Evolutionary conservation across 2,888 invertebrate species (phyloP).

Genomic region (Galerucella pusilla): DNA sequence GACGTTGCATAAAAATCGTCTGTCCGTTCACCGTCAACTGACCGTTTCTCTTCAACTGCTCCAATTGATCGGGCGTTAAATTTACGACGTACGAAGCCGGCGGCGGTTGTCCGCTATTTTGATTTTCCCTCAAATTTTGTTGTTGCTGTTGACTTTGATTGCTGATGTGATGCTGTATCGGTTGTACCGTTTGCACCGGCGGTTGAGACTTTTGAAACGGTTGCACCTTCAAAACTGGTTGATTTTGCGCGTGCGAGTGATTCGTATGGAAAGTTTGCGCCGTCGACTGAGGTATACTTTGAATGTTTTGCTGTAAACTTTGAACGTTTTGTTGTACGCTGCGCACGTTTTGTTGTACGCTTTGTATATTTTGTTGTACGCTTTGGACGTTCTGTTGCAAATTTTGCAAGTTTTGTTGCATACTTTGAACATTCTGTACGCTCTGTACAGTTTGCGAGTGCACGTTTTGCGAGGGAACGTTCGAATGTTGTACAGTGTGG

Average conservation of each 20-base stretch:
- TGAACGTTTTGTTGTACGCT: conserved; percentile 47
- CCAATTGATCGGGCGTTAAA: conserved; percentile 64
- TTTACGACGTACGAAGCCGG: conserved; percentile 65
- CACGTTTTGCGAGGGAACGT: conserved; percentile 50
- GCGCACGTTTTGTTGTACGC: conserved; percentile 42
- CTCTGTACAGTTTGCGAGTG: conserved; percentile 47
- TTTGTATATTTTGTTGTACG: conserved; percentile 38
- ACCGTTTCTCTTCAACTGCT: conserved; percentile 63
- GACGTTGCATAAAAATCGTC: conserved; percentile 64
- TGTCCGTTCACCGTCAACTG: conserved; percentile 65
- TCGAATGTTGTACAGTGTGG: conserved; percentile 53
- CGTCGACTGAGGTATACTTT: conserved; percentile 44
- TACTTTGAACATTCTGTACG: conserved; percentile 42
- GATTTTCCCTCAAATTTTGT: conserved; percentile 37
- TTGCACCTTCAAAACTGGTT: conserved; percentile 59
- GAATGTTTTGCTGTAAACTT: conserved; percentile 45
- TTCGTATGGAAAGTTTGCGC: conserved; percentile 46
- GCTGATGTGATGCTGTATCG: conserved; percentile 53
- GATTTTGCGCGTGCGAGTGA: conserved; percentile 52
- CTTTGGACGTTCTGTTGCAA: conserved; percentile 39
- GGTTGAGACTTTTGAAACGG: conserved; percentile 63
- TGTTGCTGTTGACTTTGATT: conserved; percentile 40
- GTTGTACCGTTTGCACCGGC: conserved; percentile 63
- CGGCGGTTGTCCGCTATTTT: conserved; percentile 47
- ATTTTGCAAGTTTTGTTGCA: conserved; percentile 41